These are phyloP conservation scores for Melanerpes formicivorus DNA, from an alignment of 2,113 vertebrate genomes.

Conservation along the genomic window DNA sequence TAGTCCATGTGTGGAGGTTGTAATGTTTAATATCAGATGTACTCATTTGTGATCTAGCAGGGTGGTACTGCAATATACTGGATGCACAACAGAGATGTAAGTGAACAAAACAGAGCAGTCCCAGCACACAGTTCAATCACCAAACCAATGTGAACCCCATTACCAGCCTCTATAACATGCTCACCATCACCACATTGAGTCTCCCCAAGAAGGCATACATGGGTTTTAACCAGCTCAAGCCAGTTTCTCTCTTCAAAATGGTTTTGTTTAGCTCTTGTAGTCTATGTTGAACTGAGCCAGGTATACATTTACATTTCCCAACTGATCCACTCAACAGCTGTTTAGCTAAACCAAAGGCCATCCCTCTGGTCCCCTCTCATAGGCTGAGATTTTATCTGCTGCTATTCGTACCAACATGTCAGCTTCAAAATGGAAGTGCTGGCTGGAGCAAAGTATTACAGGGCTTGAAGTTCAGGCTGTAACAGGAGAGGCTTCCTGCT, in stretches of 20 bases:
- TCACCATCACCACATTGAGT: too few species aligned
- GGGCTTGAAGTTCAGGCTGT: too few species aligned
- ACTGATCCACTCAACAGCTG: not conserved
- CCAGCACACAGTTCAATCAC: not conserved
- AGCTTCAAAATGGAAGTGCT: too few species aligned
- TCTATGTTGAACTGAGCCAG: not conserved
- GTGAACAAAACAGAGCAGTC: not conserved
- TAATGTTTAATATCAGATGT: not conserved
- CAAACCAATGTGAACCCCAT: accelerated
- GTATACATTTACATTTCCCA: not conserved
- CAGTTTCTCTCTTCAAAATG: not conserved
- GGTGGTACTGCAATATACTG: not conserved
- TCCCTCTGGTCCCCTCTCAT: not conserved
- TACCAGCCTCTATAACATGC: accelerated
- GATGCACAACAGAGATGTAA: not conserved
- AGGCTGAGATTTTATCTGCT: too few species aligned
- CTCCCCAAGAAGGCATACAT: not conserved
- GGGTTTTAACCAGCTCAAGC: not conserved
- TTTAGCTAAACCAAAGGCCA: not conserved
- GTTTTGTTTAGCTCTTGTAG: not conserved
- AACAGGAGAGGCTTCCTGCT: too few species aligned
- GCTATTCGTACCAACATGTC: too few species aligned
- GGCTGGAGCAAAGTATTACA: too few species aligned
- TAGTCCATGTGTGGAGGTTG: accelerated
- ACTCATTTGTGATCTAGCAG: not conserved